phyloP scores from a whole-genome alignment of 2,113 vertebrate genomes.

The Cygnus buccinator region DNA sequence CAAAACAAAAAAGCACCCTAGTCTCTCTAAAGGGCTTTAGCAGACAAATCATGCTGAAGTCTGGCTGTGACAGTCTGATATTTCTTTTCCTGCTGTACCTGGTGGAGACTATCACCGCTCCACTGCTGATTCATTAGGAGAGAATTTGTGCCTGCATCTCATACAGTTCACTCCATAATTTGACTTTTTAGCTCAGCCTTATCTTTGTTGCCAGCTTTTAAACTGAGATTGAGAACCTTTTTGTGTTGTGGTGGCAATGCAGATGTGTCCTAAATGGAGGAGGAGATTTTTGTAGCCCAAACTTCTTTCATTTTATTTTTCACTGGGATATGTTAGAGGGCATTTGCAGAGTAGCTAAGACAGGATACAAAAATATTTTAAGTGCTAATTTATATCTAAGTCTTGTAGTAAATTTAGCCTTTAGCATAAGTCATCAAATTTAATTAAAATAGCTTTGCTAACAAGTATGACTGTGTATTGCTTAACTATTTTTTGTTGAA shows the following conservation, averaged over 20 bases:
- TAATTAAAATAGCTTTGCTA: not conserved
- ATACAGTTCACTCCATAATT: not conserved
- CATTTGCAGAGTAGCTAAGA: not conserved
- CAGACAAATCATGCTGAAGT: not conserved
- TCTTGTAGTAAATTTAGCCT: not conserved
- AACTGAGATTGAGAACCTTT: not conserved
- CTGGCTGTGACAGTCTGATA: not conserved
- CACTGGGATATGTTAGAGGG: not conserved
- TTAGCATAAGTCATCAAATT: not conserved
- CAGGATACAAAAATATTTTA: not conserved
- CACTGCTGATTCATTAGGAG: not conserved
- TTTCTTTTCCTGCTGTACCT: not conserved
- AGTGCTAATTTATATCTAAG: not conserved
- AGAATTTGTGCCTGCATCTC: not conserved
- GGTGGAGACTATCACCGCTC: not conserved
- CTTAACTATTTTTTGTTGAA: not conserved
- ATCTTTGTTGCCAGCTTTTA: not conserved
- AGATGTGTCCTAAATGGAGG: not conserved
- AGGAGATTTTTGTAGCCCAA: not conserved
- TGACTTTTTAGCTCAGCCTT: not conserved
- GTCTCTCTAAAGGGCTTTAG: not conserved
- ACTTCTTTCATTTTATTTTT: not conserved
- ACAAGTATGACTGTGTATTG: not conserved
- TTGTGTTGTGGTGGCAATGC: not conserved
- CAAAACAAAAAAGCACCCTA: not conserved